Evolutionary conservation across 2,113 vertebrate genomes (phyloP).

Genomic region (Chlorodrepanis virens): DNA sequence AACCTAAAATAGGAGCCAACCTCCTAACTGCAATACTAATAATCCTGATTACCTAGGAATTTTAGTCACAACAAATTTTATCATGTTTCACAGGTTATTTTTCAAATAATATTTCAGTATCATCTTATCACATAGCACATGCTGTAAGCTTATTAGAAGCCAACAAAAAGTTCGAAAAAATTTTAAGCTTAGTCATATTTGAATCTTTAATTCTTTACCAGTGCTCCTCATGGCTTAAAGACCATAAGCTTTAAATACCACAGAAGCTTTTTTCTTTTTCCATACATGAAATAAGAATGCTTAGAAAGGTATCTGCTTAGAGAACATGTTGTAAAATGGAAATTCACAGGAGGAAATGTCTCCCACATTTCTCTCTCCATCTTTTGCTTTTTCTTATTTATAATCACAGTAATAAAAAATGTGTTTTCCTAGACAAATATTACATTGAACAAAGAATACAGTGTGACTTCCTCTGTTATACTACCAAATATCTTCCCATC

Average conservation of each 20-base stretch:
- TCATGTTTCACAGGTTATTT: not conserved
- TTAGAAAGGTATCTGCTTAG: conserved; percentile 26
- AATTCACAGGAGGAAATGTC: not conserved
- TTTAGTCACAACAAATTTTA: conserved; percentile 15
- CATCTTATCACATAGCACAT: conserved; percentile 33
- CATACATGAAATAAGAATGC: conserved; percentile 22
- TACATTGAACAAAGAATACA: not conserved
- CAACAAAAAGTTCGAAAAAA: conserved; percentile 44
- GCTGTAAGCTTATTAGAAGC: conserved; percentile 48
- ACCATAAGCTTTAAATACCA: conserved; percentile 46
- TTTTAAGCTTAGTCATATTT: conserved; percentile 56
- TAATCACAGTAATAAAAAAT: not conserved
- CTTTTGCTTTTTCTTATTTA: not conserved
- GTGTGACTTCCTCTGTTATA: not conserved
- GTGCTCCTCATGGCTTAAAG: conserved; percentile 47
- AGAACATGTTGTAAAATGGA: conserved; percentile 15
- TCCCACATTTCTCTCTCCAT: not conserved
- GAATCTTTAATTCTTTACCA: conserved; percentile 51
- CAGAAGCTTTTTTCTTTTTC: not conserved
- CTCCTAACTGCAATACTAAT: not conserved
- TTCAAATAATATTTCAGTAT: conserved; percentile 15
- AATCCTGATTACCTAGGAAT: not conserved
- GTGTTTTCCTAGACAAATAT: not conserved
- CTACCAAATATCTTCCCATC: not conserved
- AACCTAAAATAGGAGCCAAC: not conserved